Conservation (phyloP, 2,888 invertebrate genomes). For the Rhagium mordax region DNA sequence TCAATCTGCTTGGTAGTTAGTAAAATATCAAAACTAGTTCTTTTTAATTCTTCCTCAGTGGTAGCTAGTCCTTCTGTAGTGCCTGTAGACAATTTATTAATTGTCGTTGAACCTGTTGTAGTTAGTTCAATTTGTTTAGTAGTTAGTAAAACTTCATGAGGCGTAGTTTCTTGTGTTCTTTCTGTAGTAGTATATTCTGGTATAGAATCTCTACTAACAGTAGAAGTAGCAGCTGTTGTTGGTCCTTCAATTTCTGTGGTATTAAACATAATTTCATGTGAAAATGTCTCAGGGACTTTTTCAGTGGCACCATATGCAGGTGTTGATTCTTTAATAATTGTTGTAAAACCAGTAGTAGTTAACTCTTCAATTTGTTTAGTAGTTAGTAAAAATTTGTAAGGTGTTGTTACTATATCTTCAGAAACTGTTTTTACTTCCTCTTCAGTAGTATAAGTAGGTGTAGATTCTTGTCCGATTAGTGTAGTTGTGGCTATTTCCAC, state of each 20-base stretch:
- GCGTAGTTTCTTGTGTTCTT: constrained; percentile 32
- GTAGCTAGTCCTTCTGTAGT: background rate
- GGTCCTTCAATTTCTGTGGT: too few species aligned
- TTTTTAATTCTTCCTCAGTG: background rate
- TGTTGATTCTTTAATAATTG: background rate
- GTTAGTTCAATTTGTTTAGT: constrained; percentile 1
- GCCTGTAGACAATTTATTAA: background rate
- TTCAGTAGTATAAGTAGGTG: background rate
- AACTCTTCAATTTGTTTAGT: constrained; percentile 4
- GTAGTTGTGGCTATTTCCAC: background rate
- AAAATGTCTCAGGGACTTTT: too few species aligned
- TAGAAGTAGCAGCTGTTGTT: too few species aligned
- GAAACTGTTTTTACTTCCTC: constrained; percentile 20
- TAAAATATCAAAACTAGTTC: constrained; percentile 1
- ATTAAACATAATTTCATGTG: too few species aligned
- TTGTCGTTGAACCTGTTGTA: background rate
- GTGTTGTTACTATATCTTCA: too few species aligned
- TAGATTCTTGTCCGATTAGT: background rate
- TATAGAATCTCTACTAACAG: background rate
- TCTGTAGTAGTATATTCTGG: background rate
- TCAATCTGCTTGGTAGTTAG: constrained; percentile 13
- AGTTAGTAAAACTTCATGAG: background rate
- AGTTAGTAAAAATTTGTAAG: background rate
- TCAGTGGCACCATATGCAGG: too few species aligned
- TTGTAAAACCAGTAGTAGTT: background rate